phyloP scores from a whole-genome alignment of 1,140 invertebrate genomes.

The Drosophila nigromelanica region DNA sequence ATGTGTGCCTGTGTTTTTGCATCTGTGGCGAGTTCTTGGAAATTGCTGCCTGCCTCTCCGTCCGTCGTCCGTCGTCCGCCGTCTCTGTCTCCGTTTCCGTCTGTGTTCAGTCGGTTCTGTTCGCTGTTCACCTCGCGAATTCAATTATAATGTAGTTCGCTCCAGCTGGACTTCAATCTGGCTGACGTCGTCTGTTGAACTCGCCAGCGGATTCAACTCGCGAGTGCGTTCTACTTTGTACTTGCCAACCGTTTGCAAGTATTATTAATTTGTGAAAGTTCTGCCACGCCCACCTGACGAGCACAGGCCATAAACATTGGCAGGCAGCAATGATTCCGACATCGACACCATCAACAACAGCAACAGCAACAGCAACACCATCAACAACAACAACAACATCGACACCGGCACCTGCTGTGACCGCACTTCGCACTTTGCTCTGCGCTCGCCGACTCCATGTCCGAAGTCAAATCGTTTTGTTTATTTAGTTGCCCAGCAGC shows the following conservation, averaged over 20 bases:
- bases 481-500: conserved; percentile 28
- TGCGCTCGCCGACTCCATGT: conserved; percentile 1
- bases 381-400: no score
- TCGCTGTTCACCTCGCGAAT: conserved; percentile 70
- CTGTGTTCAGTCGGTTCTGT: conserved; percentile 23
- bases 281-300: conserved; percentile 57
- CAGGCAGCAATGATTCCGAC: background rate
- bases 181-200: conserved; percentile 57
- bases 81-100: conserved; percentile 45
- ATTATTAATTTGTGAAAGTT: conserved; percentile 81
- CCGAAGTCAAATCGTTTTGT: conserved; percentile 51
- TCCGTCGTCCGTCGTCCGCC: no score
- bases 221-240: conserved; percentile 7
- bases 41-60: conserved; percentile 44
- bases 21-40: conserved; percentile 65
- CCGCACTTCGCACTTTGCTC: conserved; percentile 10
- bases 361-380: background rate
- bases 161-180: conserved; percentile 27
- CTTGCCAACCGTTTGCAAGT: conserved; percentile 38
- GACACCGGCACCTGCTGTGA: conserved; percentile 49
- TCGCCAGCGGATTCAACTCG: conserved; percentile 31
- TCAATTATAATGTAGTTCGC: conserved; percentile 72
- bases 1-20: conserved; percentile 31
- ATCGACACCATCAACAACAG: background rate
- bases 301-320: conserved; percentile 4